Evolutionary conservation across 2,113 vertebrate genomes (phyloP).

Genomic region (Neofelis nebulosa): DNA sequence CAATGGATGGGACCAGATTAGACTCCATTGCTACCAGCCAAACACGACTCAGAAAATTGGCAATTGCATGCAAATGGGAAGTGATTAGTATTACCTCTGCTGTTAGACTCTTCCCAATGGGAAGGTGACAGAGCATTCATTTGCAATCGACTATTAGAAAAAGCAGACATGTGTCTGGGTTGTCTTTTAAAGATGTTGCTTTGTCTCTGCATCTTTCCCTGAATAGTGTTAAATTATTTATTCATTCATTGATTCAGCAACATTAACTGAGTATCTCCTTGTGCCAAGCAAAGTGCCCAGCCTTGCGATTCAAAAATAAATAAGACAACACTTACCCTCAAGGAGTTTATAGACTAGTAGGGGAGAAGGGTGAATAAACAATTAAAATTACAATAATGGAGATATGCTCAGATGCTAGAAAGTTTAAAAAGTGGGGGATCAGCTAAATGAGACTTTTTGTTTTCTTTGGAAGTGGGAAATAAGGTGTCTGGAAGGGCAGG

Average conservation of each 20-base stretch:
- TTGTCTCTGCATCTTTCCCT: conserved; percentile 15
- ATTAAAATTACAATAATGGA: neutral
- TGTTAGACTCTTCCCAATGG: conserved; percentile 57
- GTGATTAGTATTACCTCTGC: conserved; percentile 62
- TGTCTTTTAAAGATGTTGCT: conserved; percentile 53
- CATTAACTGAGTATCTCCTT: neutral
- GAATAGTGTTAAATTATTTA: conserved; percentile 30
- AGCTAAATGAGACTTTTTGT: neutral
- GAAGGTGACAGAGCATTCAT: conserved; percentile 36
- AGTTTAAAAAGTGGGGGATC: neutral
- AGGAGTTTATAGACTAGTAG: neutral
- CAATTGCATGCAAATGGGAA: conserved; percentile 74
- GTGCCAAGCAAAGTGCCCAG: conserved; percentile 13
- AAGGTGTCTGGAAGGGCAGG: neutral
- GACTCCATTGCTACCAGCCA: conserved; percentile 74
- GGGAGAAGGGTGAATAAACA: neutral
- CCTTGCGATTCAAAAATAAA: conserved; percentile 13
- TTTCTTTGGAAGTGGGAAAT: neutral
- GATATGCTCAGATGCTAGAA: neutral
- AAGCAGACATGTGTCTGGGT: conserved; percentile 52
- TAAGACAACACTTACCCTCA: neutral
- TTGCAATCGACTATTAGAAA: conserved; percentile 52
- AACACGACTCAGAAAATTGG: conserved; percentile 74
- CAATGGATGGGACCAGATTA: conserved; percentile 70
- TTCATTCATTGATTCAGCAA: conserved; percentile 50